Base-by-base conservation (phyloP, 2,888 invertebrate genomes). In the Dilophus febrilis region DNA sequence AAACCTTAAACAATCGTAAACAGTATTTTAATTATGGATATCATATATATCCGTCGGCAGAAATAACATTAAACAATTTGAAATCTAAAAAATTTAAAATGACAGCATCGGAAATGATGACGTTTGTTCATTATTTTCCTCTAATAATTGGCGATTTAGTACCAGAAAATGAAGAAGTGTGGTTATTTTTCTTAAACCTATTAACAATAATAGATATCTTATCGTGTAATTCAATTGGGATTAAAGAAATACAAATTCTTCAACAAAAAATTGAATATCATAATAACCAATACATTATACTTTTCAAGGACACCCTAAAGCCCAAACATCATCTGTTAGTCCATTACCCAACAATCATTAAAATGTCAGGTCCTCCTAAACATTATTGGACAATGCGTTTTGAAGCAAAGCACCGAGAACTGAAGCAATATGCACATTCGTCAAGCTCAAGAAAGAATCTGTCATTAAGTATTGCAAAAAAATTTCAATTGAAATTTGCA, bases 261-360 rank as follows among this genome's bases (percentile, higher is more conserved):
- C 12, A n/a, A 39, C 4, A 19, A n/a, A 17, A 18, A 13, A 39
- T 42, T 31, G 6, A 27, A 13, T 7, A 39, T 13, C 42, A 42
- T 14, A 39, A 42, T 28, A 18, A 13, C 3, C 11, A 35, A 12
- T 42, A 42, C 19, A 14, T 42, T 16, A 3, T 10, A n/a, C 14
- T 40, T 13, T 42, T 39, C 17, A 31, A 36, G 13, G 16, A 37
- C 12, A 37, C 32, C 22, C 26, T 42, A 8, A 42, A 42, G 16
- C 37, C 42, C 8, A 42, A 42, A 40, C 42, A 42, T 18, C 40
- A 42, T 28, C 33, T 40, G 22, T n/a, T 42, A 4, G 16, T 26
- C 2, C 42, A 42, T 22, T 42, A 40, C 6, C 40, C 39, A 3
- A 18, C 12, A 12, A 34, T 36, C 7, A 42, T 42, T 37, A 19